These are phyloP conservation scores for Parapsyche elsis DNA, from an alignment of 1,140 invertebrate species.

Conservation along the genomic window DNA sequence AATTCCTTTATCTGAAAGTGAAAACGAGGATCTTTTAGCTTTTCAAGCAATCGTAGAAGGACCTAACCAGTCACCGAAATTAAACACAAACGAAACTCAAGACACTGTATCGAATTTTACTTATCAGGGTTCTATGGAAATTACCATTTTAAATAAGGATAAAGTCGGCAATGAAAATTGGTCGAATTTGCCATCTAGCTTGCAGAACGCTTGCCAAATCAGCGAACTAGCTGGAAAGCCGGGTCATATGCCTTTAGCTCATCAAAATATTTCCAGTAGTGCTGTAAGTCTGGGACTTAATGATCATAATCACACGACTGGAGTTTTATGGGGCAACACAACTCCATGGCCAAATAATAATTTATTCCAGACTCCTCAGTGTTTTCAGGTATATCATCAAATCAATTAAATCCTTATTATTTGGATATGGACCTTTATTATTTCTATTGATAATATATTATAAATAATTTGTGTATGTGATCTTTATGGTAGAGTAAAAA, in stretches of 20 bases:
- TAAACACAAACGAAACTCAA: slow-evolving; percentile 59
- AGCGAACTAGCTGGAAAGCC: slow-evolving; percentile 65
- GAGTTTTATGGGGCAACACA: slow-evolving; percentile 61
- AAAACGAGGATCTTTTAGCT: slow-evolving; percentile 71
- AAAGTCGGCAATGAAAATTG: slow-evolving; percentile 68
- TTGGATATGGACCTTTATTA: not conserved
- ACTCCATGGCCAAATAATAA: slow-evolving; percentile 60
- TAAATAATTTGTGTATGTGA: not conserved
- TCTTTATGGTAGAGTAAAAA: not conserved
- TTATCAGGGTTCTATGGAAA: slow-evolving; percentile 67
- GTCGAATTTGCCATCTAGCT: slow-evolving; percentile 68
- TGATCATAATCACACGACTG: slow-evolving; percentile 57
- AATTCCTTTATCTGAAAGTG: slow-evolving; percentile 67
- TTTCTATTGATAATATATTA: slow-evolving; percentile 15
- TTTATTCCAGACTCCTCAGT: slow-evolving; percentile 65
- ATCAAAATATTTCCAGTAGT: slow-evolving; percentile 55
- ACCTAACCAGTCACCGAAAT: slow-evolving; percentile 61
- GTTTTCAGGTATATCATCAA: slow-evolving; percentile 69
- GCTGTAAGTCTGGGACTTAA: slow-evolving; percentile 47
- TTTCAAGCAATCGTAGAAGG: slow-evolving; percentile 71
- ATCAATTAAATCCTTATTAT: slow-evolving; percentile 61
- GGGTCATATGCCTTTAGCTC: slow-evolving; percentile 54
- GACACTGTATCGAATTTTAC: slow-evolving; percentile 61
- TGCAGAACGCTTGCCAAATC: slow-evolving; percentile 73
- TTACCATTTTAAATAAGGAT: slow-evolving; percentile 66